Evolutionary conservation across 2,797 vertebrate genomes (phyloP).

Genomic region (Scolopax bukidnonensis): DNA sequence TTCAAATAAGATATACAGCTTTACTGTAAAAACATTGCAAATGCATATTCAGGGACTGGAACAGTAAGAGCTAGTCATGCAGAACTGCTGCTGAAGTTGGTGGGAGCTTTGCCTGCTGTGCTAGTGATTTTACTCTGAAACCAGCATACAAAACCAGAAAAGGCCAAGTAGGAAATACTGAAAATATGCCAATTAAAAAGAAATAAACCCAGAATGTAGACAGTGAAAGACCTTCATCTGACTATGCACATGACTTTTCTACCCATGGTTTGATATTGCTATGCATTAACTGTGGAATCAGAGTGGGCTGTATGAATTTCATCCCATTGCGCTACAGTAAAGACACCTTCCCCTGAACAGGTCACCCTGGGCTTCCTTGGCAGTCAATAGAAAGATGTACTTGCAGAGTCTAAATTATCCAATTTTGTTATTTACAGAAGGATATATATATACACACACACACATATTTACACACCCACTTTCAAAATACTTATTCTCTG

Average conservation of each 20-base stretch:
- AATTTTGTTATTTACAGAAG: neutral
- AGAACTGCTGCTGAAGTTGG: neutral
- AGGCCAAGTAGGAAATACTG: neutral
- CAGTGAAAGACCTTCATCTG: neutral
- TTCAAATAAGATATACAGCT: neutral
- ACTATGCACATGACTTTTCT: neutral
- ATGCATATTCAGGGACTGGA: neutral
- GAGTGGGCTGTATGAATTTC: neutral
- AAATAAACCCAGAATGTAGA: neutral
- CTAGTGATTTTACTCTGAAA: neutral
- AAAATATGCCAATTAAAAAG: neutral
- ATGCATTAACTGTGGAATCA: neutral
- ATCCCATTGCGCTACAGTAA: neutral
- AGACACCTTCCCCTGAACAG: neutral
- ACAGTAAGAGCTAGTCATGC: neutral
- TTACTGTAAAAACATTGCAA: neutral
- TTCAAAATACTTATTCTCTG: neutral
- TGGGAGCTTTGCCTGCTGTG: neutral
- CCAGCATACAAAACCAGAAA: neutral
- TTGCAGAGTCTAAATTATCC: neutral
- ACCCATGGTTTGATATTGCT: neutral
- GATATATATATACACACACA: neutral
- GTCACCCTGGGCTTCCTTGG: neutral
- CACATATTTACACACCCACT: neutral
- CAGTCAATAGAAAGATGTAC: neutral